Base-by-base conservation (phyloP, 2,113 vertebrate species). In the Gobiocypris rarus region DNA sequence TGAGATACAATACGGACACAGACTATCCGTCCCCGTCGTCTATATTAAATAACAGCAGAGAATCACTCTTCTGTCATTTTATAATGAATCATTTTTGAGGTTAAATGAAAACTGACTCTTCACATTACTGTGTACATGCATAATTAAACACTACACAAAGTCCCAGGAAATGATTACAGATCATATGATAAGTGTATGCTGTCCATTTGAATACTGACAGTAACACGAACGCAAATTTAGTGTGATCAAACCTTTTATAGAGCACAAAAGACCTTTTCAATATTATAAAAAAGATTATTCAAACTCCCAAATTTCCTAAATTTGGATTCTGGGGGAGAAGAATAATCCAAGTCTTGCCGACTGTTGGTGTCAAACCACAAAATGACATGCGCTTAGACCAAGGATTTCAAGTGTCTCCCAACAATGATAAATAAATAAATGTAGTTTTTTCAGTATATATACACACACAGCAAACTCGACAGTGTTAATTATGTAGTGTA, bases 51-150 rank as follows among this genome's bases (percentile, higher is more conserved):
- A 75, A 52, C 73, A 52, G 73, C 73, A 26, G 48, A 75, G 50
- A 75, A 75, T 75, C 45, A 75, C 48, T 52, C 73, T 75, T 75
- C 73, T 52, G 73, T 50, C 73, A 17, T 75, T 31, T 75, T 31
- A 75, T 9, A 75, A 75, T 50, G 9, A 17, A 22, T 75, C 26
- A 50, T 52, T 50, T 75, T 75, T 75, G 73, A 52, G 24, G 45
- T 75, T 52, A 75, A 75, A 75, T 9, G 71, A 52, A 75, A 52
- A 14, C 15, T 9, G 15, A 50, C 24, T 4, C 24, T 52, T 48
- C 26, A 1, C n/a, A 71, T 45, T 45, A 24, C 11, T 5, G 69
- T n/a, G n/a, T 26, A 11, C 2, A 17, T 19, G 73, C 43, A 52
- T 75, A 52, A 75, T 75, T 52, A 75, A 75, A 75, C 34, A 28